Evolutionary conservation across 2,113 vertebrate genomes (phyloP).

Genomic region (Menura novaehollandiae): DNA sequence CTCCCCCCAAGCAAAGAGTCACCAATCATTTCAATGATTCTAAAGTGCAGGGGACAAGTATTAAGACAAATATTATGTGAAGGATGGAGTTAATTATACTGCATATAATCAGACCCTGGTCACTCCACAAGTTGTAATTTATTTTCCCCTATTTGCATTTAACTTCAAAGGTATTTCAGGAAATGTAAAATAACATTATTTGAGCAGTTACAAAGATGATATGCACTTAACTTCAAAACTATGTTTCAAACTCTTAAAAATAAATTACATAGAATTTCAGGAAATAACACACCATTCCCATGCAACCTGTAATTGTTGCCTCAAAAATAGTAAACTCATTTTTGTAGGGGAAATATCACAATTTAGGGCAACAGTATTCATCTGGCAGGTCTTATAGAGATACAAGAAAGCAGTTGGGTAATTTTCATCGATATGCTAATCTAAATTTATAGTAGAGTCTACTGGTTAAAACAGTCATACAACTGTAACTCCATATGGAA

Average conservation of each 20-base stretch:
- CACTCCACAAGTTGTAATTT: conserved; percentile 78
- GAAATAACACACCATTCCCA: conserved; percentile 51
- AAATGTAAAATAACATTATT: conserved; percentile 63
- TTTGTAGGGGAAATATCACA: conserved; percentile 20
- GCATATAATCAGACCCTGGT: conserved; percentile 67
- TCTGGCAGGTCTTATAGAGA: neutral
- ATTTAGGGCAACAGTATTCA: neutral
- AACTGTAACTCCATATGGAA: neutral
- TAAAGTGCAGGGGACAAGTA: conserved; percentile 54
- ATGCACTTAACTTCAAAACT: conserved; percentile 70
- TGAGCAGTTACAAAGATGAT: conserved; percentile 67
- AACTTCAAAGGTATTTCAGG: conserved; percentile 76
- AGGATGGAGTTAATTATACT: conserved; percentile 69
- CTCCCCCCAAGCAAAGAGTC: neutral
- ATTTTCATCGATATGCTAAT: neutral
- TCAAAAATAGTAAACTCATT: conserved; percentile 10
- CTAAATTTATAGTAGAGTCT: neutral
- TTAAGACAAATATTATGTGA: conserved; percentile 63
- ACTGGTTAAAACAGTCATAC: neutral
- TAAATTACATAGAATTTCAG: conserved; percentile 52
- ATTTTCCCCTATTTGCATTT: conserved; percentile 81
- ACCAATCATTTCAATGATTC: conserved; percentile 37
- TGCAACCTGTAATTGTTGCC: conserved; percentile 18
- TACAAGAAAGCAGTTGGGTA: neutral
- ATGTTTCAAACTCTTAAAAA: conserved; percentile 57